Evolutionary conservation across 2,113 vertebrate species (phyloP).

Genomic region (Thalassoma bifasciatum): DNA sequence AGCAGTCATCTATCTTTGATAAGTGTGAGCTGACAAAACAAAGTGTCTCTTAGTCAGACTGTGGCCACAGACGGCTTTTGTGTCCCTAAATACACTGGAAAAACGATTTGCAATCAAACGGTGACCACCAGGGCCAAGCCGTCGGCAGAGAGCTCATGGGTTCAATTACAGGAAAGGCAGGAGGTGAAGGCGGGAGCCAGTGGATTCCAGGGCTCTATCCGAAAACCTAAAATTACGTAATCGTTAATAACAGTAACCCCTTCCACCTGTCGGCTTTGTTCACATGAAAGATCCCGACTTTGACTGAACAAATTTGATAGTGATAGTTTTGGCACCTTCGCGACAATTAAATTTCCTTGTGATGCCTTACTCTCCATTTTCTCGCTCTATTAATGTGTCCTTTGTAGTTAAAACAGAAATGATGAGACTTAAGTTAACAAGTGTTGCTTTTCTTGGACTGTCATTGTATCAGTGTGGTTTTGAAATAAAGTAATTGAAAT

Average conservation of each 20-base stretch:
- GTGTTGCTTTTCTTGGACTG: background rate
- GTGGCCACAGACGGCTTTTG: conserved; percentile 46
- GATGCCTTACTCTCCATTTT: background rate
- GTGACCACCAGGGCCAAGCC: conserved; percentile 53
- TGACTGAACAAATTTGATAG: background rate
- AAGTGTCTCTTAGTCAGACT: conserved; percentile 34
- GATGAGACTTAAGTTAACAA: no score
- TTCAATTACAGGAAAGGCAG: conserved; percentile 69
- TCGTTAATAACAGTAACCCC: conserved; percentile 50
- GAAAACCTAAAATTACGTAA: conserved; percentile 63
- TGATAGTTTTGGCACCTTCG: background rate
- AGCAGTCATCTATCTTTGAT: conserved; percentile 25
- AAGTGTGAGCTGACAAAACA: conserved; percentile 38
- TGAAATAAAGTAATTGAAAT: background rate
- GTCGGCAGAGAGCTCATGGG: conserved; percentile 62
- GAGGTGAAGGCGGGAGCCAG: conserved; percentile 45
- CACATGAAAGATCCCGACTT: background rate
- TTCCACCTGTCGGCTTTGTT: conserved; percentile 51
- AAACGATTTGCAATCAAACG: conserved; percentile 55
- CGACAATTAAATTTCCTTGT: background rate
- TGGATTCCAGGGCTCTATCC: conserved; percentile 59
- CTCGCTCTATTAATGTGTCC: background rate
- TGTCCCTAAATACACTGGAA: conserved; percentile 48
- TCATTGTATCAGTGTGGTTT: conserved; percentile 2
- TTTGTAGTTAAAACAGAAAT: no score